Percentiles rank a stretch among this genome's conserved stretches.
phyloP scores from a whole-genome alignment of 2,888 invertebrate genomes.

The Dioctria linearis region DNA sequence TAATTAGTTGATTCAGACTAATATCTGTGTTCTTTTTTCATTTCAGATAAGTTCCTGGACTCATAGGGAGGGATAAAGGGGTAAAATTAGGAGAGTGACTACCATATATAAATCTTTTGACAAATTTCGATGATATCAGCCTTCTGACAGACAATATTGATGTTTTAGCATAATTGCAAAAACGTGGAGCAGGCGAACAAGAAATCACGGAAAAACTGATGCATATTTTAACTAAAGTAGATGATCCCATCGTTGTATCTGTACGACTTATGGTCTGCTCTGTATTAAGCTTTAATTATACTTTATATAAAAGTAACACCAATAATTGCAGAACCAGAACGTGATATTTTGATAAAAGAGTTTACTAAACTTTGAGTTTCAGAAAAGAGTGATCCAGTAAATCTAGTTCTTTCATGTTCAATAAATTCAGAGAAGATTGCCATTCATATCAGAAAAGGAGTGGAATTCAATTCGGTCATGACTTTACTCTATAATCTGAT shows the following conservation, averaged over 20 bases:
- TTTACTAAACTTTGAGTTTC: constrained; percentile 36
- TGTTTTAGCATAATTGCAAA: constrained; percentile 66
- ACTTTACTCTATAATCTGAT: constrained; percentile 64
- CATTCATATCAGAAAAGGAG: constrained; percentile 62
- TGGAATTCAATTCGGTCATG: constrained; percentile 63
- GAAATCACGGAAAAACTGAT: constrained; percentile 72
- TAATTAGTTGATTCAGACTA: too few species aligned
- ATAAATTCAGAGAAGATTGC: constrained; percentile 64
- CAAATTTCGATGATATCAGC: constrained; percentile 63
- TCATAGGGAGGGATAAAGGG: too few species aligned
- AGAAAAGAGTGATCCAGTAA: constrained; percentile 63
- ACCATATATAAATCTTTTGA: constrained; percentile 64
- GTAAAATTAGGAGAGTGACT: constrained; percentile 63
- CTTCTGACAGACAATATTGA: constrained; percentile 65
- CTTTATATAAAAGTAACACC: constrained; percentile 56
- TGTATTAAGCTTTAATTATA: constrained; percentile 70
- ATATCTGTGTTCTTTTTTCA: too few species aligned
- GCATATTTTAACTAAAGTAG: constrained; percentile 70
- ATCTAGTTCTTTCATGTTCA: constrained; percentile 65
- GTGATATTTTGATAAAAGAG: constrained; percentile 52
- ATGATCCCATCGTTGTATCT: constrained; percentile 69
- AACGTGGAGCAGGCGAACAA: constrained; percentile 72
- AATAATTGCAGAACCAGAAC: too few species aligned
- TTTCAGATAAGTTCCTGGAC: too few species aligned
- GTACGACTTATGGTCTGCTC: constrained; percentile 70